Conservation (phyloP, 2,888 invertebrate species). For the Nebria salina region DNA sequence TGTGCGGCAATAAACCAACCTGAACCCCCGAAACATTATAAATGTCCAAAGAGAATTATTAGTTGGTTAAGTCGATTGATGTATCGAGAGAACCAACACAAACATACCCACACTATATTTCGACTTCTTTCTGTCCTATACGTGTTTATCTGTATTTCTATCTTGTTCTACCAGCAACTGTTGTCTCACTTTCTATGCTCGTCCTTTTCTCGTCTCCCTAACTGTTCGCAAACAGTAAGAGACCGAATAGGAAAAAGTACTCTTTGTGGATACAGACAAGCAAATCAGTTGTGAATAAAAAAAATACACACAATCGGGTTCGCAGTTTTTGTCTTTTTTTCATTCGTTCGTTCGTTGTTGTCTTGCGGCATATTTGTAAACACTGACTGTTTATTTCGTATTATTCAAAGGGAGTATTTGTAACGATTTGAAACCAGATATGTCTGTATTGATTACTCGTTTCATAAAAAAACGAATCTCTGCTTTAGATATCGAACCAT, state of each 20-base stretch:
- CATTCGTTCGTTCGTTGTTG: neutral
- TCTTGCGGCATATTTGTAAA: neutral
- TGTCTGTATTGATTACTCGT: neutral
- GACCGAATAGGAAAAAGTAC: neutral
- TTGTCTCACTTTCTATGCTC: neutral
- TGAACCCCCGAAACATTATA: constrained; percentile 11
- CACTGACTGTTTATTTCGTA: neutral
- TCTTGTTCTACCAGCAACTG: neutral
- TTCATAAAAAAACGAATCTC: neutral
- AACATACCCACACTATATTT: neutral
- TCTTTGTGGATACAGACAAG: constrained; percentile 5
- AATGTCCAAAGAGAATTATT: constrained; percentile 27
- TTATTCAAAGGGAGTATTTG: neutral
- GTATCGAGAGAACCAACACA: constrained; percentile 3
- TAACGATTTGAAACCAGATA: neutral
- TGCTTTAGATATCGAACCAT: neutral
- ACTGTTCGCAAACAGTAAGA: neutral
- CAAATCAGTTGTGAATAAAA: constrained; percentile 11
- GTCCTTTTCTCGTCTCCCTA: neutral
- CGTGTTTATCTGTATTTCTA: neutral
- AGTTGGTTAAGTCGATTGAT: constrained; percentile 17
- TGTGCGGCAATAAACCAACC: constrained; percentile 6
- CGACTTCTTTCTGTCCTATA: neutral
- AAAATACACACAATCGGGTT: neutral
- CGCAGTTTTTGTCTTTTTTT: neutral